phyloP scores from a whole-genome alignment of 2,113 vertebrate species.

The Scortum barcoo region DNA sequence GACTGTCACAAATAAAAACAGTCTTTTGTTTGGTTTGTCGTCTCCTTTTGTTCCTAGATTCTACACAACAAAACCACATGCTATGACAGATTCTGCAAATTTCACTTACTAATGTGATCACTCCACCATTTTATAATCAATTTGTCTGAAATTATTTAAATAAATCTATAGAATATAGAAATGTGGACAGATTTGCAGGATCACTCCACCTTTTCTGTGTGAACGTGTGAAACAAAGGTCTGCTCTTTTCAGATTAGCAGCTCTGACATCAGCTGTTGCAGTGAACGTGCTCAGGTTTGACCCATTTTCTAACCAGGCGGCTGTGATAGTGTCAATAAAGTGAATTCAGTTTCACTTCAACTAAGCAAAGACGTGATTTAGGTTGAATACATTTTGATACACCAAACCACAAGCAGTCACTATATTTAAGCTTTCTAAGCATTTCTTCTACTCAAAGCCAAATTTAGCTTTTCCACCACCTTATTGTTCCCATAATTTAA shows the following conservation, averaged over 20 bases:
- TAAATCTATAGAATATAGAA: background rate
- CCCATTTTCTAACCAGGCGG: background rate
- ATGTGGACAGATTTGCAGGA: background rate
- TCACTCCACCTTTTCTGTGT: too few relatives aligned
- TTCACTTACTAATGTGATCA: background rate
- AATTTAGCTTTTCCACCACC: background rate
- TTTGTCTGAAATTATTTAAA: background rate
- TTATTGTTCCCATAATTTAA: background rate
- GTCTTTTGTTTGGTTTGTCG: background rate
- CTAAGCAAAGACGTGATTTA: background rate
- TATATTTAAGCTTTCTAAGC: background rate
- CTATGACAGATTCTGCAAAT: background rate
- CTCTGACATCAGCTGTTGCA: background rate
- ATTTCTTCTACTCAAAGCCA: too few relatives aligned
- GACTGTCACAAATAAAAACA: too few relatives aligned
- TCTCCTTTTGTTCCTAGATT: background rate
- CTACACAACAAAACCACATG: too few relatives aligned
- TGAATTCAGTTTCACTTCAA: background rate
- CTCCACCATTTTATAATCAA: background rate
- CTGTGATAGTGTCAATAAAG: background rate
- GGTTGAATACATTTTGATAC: background rate
- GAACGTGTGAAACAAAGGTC: background rate
- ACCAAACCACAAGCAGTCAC: background rate
- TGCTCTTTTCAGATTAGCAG: background rate
- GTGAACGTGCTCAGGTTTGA: background rate